These are phyloP conservation scores for Triplophysa rosa DNA, from an alignment of 2,113 vertebrate genomes.

Conservation along the genomic window DNA sequence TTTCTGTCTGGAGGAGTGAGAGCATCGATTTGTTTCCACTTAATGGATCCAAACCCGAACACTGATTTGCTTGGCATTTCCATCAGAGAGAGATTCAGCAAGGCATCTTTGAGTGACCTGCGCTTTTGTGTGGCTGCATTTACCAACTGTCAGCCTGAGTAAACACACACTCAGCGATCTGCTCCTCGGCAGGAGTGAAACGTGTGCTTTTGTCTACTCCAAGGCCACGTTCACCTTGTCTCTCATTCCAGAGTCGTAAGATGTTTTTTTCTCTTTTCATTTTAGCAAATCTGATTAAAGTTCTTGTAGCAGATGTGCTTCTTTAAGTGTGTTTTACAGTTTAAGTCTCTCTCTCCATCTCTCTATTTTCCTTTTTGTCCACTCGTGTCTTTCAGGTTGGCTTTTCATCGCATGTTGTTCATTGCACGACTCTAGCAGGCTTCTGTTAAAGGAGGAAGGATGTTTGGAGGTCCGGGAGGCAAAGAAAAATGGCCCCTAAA, in stretches of 20 bases:
- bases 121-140: not conserved
- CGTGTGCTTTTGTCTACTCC: not conserved
- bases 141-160: not conserved
- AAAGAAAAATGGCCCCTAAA: not conserved
- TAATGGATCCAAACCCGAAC: not conserved
- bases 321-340: not conserved
- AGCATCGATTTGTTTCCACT: constrained; percentile 6
- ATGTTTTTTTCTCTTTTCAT: not conserved
- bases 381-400: not conserved
- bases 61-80: constrained; percentile 2
- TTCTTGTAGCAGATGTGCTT: not conserved
- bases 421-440: not conserved
- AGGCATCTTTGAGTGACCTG: not conserved
- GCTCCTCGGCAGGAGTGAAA: not conserved
- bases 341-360: not conserved
- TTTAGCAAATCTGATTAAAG: not conserved
- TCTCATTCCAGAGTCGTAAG: no score
- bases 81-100: not conserved
- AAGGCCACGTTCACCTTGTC: constrained; percentile 9
- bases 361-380: not conserved
- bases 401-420: not conserved
- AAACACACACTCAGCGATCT: not conserved
- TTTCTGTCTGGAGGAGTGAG: not conserved
- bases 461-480: not conserved
- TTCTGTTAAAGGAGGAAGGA: not conserved